Percentiles rank a stretch among this genome's conserved stretches.
phyloP scores from a whole-genome alignment of 1,140 invertebrate species.

The Calephelis virginiensis region DNA sequence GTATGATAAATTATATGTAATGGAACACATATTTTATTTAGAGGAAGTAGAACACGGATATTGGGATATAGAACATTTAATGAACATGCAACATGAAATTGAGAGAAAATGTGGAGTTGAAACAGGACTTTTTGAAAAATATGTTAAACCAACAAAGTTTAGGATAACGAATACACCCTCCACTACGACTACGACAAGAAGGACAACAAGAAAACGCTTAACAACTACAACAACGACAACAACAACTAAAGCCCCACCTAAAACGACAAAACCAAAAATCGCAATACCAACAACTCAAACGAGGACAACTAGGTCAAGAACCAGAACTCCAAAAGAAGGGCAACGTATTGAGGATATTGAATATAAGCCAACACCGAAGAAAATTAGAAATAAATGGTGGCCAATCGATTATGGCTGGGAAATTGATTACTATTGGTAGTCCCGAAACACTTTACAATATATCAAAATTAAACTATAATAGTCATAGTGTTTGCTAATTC shows the following conservation, averaged over 20 bases:
- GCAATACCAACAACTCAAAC: neutral
- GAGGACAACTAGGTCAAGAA: neutral
- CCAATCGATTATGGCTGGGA: conserved; percentile 45
- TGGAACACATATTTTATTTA: conserved; percentile 32
- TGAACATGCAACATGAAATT: conserved; percentile 38
- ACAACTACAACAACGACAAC: neutral
- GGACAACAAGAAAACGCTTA: neutral
- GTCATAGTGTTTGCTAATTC: neutral
- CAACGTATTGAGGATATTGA: neutral
- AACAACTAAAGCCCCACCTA: neutral
- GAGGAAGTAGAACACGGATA: conserved; percentile 41
- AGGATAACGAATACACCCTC: conserved; percentile 2
- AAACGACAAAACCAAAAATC: neutral
- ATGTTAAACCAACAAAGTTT: neutral
- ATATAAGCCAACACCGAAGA: conserved; percentile 3
- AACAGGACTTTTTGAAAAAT: neutral
- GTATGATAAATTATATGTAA: conserved; percentile 18
- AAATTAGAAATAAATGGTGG: conserved; percentile 28
- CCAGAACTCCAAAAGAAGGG: neutral
- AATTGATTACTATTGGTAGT: conserved; percentile 38
- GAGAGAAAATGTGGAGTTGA: conserved; percentile 40
- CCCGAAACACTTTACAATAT: neutral
- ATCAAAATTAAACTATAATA: too few species aligned
- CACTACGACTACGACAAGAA: neutral
- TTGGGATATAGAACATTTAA: conserved; percentile 38